Evolutionary conservation across 1,140 invertebrate species (phyloP), one percentile per base, ranked within the genome.

Genomic region (Maconellicoccus hirsutus): DNA sequence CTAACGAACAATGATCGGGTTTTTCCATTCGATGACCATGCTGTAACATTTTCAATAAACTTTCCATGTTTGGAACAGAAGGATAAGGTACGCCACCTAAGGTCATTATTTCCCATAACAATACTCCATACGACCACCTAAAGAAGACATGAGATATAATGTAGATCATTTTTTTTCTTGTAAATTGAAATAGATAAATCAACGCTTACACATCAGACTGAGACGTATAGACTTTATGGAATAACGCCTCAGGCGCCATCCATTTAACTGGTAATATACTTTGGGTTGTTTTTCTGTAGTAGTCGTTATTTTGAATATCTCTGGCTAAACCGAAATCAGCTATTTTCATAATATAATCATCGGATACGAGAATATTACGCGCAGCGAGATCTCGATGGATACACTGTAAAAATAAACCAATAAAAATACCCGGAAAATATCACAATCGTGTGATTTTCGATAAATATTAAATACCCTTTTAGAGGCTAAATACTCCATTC

Each of bases 181-280:
- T 29, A 42, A 29, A 52, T n/a, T n/a, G n/a, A n/a, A n/a, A n/a
- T n/a, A n/a, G n/a, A n/a, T n/a, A n/a, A n/a, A n/a, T n/a, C n/a
- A n/a, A n/a, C 21, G 85, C 89, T 86, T 80, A 92, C 87, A 98
- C 94, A 81, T 99, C 97, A 76, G 91, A 96, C 80, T 97, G 91
- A 19, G 91, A 90, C 1, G 96, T 98, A 78, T 98, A 98, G 23
- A 96, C 85, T 76, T 95, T 86, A 74, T 95, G 91, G 77, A 95
- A 96, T 7, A 99, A 80, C 0, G 96, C 94, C 80, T 99, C 97
- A 0, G 96, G 95, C 0, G 97, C 95, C 97, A 99, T 99, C 97
- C 97, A 99, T 81, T 98, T 98, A 1, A 99, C 92, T 3, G 96
- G 96, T 72, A 98, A 79, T 39, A 92, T 83, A 23, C 94, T 94